A percentile compares a stretch with the other conserved stretches of the same genome.
These are phyloP conservation scores for Cordilura impudica DNA, from an alignment of 2,888 invertebrate species.

Conservation along the genomic window DNA sequence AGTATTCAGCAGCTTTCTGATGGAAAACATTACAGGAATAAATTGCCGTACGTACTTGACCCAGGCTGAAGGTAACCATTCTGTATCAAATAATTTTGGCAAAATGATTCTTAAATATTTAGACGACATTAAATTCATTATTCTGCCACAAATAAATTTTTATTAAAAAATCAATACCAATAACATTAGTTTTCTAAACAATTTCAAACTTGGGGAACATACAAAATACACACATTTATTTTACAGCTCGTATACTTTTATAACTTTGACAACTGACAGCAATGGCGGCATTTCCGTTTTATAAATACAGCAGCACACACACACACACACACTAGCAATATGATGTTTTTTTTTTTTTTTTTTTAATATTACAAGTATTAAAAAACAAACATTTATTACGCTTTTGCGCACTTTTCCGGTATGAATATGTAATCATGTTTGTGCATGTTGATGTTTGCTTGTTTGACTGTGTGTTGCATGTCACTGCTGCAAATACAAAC, in stretches of 20 bases:
- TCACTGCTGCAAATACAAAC: background rate
- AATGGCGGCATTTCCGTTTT: conserved; percentile 64
- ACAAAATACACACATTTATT: conserved; percentile 37
- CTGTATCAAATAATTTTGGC: too few species aligned
- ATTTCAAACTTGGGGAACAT: conserved; percentile 45
- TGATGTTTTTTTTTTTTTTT: background rate
- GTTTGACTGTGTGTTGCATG: background rate
- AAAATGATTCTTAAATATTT: too few species aligned
- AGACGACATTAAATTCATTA: background rate
- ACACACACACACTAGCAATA: conserved; percentile 6
- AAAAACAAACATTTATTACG: conserved; percentile 61
- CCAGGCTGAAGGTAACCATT: too few species aligned
- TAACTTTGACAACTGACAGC: conserved; percentile 59
- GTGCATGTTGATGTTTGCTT: background rate
- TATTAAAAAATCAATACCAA: conserved; percentile 49
- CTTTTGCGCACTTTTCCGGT: conserved; percentile 63
- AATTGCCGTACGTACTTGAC: too few species aligned
- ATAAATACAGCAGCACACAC: conserved; percentile 9
- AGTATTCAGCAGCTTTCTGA: too few species aligned
- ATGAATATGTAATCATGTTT: conserved; percentile 33
- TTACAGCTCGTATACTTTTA: conserved; percentile 38
- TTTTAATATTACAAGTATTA: conserved; percentile 9
- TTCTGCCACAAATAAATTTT: background rate
- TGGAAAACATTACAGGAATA: too few species aligned
- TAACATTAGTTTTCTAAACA: conserved; percentile 29